phyloP scores from a whole-genome alignment of 2,113 vertebrate genomes.

The Plecturocebus donacophilus region DNA sequence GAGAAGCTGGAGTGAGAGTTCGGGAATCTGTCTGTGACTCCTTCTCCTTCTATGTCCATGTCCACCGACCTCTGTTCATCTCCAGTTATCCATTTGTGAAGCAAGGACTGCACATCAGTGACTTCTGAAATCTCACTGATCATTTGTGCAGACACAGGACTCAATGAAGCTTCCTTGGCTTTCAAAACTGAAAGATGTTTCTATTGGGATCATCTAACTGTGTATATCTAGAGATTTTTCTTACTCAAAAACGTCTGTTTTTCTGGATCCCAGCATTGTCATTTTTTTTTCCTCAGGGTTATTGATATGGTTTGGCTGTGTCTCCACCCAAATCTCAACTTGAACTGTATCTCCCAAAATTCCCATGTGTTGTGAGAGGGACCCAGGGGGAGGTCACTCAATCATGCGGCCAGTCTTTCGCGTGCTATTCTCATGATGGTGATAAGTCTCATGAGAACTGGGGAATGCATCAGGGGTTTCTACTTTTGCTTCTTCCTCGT shows the following conservation, averaged over 20 bases:
- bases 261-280: not conserved
- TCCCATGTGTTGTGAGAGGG: too few species aligned
- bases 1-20: not conserved
- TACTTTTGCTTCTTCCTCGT: too few species aligned
- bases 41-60: too few species aligned
- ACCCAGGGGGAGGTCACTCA: too few species aligned
- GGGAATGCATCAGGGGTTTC: too few species aligned
- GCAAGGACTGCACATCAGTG: not conserved
- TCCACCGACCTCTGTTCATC: not conserved
- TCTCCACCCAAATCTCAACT: too few species aligned
- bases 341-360: too few species aligned
- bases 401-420: too few species aligned
- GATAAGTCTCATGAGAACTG: too few species aligned
- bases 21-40: accelerated
- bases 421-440: too few species aligned
- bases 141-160: not conserved
- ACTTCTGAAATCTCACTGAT: not conserved
- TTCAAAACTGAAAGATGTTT: not conserved
- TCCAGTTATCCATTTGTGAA: not conserved
- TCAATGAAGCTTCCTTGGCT: not conserved
- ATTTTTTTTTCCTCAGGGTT: not conserved
- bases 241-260: not conserved
- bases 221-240: not conserved
- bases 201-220: not conserved
- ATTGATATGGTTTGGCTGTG: too few species aligned